A percentile compares a stretch with the other conserved stretches of the same genome.
phyloP scores from a whole-genome alignment of 2,888 invertebrate species.

The Bombylius major region DNA sequence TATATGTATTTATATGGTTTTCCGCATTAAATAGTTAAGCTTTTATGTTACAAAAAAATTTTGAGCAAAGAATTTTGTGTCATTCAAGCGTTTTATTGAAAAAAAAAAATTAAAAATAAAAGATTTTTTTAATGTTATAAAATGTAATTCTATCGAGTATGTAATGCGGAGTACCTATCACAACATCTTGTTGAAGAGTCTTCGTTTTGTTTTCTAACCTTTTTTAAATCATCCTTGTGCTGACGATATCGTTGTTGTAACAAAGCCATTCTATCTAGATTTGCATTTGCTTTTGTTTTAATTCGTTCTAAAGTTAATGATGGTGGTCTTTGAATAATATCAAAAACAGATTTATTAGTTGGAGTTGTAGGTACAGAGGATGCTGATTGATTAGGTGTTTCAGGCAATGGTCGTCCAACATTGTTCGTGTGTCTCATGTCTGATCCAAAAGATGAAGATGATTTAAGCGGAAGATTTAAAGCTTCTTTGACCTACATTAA shows the following conservation, averaged over 20 bases:
- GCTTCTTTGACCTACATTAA: conserved; percentile 9
- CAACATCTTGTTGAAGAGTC: no score
- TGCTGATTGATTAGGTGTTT: conserved; percentile 37
- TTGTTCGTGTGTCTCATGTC: conserved; percentile 20
- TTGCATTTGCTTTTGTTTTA: conserved; percentile 34
- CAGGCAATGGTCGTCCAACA: conserved; percentile 41
- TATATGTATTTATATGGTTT: no score
- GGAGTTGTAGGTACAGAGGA: conserved; percentile 33
- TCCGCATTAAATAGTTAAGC: no score
- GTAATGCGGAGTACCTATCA: no score
- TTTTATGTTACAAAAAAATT: no score
- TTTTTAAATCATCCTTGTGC: conserved; percentile 33
- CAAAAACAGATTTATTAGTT: conserved; percentile 29
- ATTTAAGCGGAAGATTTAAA: conserved; percentile 12
- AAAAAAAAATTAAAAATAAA: no score
- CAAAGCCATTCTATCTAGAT: conserved; percentile 34
- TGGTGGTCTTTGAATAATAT: conserved; percentile 33
- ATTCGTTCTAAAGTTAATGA: conserved; percentile 36
- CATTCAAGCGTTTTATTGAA: no score
- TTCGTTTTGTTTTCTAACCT: no score
- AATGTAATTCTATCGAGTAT: no score
- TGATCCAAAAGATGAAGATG: conserved; percentile 15
- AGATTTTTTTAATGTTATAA: no score
- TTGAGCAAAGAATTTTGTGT: no score
- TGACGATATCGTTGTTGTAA: conserved; percentile 46